phyloP scores from a whole-genome alignment of 2,113 vertebrate species.

The Climacteris rufus region DNA sequence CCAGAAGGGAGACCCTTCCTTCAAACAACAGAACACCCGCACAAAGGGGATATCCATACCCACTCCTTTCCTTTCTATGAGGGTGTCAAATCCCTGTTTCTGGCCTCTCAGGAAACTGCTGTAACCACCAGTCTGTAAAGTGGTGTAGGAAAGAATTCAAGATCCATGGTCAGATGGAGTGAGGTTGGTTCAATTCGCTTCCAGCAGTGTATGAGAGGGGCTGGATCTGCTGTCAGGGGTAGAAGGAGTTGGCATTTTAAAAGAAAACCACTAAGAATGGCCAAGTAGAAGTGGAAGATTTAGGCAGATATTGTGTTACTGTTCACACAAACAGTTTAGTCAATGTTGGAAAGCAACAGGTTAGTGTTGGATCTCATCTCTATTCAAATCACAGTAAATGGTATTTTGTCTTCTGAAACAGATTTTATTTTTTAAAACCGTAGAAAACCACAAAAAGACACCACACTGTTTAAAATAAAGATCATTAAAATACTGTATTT shows the following conservation, averaged over 20 bases:
- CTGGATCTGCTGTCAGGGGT: neutral
- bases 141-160: constrained; percentile 18
- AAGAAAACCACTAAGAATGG: neutral
- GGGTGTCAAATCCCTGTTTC: neutral
- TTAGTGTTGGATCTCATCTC: constrained; percentile 5
- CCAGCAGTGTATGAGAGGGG: neutral
- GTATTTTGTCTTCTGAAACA: neutral
- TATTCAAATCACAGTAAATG: neutral
- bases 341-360: neutral
- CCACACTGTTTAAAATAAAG: neutral
- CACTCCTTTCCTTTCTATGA: neutral
- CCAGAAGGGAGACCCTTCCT: neutral
- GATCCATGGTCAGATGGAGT: neutral
- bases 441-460: neutral
- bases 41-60: neutral
- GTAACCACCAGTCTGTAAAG: neutral
- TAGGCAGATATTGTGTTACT: constrained; percentile 22
- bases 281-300: neutral
- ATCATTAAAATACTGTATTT: constrained; percentile 21
- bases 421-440: neutral
- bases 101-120: neutral
- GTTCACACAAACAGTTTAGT: neutral
- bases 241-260: neutral
- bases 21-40: neutral
- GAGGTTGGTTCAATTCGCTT: neutral